phyloP scores from a whole-genome alignment of 1,140 invertebrate genomes.

The Zaprionus tsacasi region DNA sequence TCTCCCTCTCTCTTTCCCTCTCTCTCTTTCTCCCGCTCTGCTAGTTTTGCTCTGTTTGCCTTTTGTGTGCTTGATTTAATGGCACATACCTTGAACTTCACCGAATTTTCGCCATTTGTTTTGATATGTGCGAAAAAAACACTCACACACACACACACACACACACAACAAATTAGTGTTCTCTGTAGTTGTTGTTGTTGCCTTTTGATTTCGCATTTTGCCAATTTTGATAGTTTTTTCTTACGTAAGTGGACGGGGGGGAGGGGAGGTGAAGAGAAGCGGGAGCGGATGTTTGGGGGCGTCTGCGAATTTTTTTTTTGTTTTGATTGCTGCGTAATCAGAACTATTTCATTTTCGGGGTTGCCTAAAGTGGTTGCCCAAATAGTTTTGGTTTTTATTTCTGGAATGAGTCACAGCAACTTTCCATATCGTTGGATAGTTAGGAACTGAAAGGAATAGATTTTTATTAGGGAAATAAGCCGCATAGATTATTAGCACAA shows the following conservation, averaged over 20 bases:
- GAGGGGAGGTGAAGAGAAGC: not conserved
- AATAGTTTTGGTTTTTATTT: conserved; percentile 13
- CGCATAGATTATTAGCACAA: no score
- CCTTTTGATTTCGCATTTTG: conserved; percentile 68
- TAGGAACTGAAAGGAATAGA: no score
- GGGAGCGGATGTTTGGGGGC: conserved; percentile 2
- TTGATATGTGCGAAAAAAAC: conserved; percentile 69
- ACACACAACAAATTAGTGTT: conserved; percentile 9
- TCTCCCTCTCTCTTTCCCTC: not conserved
- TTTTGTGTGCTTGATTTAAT: conserved; percentile 57
- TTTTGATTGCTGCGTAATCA: conserved; percentile 50
- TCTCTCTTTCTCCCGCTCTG: conserved; percentile 8
- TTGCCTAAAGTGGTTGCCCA: conserved; percentile 28
- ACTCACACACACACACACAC: conserved; percentile 14
- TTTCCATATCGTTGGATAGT: conserved; percentile 7
- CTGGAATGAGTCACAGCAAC: conserved; percentile 35
- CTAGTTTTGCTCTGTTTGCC: conserved; percentile 31
- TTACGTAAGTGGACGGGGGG: not conserved
- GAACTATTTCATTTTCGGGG: conserved; percentile 46
- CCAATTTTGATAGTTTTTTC: conserved; percentile 64
- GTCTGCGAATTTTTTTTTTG: conserved; percentile 52
- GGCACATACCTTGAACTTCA: conserved; percentile 83
- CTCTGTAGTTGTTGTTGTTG: conserved; percentile 39
- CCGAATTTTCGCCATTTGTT: conserved; percentile 83
- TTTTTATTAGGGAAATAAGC: no score